Evolutionary conservation across 2,797 vertebrate genomes (phyloP).

Genomic region (Sebastes minor): DNA sequence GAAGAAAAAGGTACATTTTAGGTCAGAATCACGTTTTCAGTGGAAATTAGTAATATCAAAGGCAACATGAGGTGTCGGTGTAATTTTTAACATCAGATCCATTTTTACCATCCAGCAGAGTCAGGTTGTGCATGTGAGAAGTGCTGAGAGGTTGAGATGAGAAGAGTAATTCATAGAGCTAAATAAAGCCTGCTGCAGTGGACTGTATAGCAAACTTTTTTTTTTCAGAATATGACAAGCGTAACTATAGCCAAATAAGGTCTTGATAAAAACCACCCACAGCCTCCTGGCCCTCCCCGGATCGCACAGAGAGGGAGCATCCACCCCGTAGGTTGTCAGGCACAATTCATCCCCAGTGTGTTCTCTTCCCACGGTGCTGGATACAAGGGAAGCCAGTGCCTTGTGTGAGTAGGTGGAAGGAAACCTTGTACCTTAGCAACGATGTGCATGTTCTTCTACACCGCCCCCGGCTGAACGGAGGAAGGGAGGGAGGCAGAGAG

Average conservation of each 20-base stretch:
- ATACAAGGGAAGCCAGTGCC: conserved; percentile 81
- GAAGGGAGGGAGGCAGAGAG: conserved; percentile 51
- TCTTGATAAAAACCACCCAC: conserved; percentile 72
- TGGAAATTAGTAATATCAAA: not conserved
- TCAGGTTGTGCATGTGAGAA: not conserved
- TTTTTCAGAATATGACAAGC: conserved; percentile 43
- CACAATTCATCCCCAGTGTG: conserved; percentile 77
- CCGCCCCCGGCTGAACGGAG: conserved; percentile 74
- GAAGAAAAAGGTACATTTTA: not conserved
- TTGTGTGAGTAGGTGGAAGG: conserved; percentile 83
- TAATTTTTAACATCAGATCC: not conserved
- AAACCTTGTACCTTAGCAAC: conserved; percentile 87
- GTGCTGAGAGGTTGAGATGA: not conserved
- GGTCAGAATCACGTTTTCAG: not conserved
- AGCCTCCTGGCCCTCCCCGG: conserved; percentile 64
- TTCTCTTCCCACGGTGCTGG: conserved; percentile 77
- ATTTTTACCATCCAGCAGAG: not conserved
- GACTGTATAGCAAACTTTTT: conserved; percentile 48
- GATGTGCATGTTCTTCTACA: conserved; percentile 77
- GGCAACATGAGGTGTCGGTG: not conserved
- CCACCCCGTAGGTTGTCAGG: conserved; percentile 75
- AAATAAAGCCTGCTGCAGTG: conserved; percentile 23
- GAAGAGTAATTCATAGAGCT: conserved; percentile 7
- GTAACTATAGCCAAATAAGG: conserved; percentile 69
- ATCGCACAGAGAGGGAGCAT: conserved; percentile 67